Conservation (phyloP, 2,113 vertebrate species). For the Gavialis gangeticus region DNA sequence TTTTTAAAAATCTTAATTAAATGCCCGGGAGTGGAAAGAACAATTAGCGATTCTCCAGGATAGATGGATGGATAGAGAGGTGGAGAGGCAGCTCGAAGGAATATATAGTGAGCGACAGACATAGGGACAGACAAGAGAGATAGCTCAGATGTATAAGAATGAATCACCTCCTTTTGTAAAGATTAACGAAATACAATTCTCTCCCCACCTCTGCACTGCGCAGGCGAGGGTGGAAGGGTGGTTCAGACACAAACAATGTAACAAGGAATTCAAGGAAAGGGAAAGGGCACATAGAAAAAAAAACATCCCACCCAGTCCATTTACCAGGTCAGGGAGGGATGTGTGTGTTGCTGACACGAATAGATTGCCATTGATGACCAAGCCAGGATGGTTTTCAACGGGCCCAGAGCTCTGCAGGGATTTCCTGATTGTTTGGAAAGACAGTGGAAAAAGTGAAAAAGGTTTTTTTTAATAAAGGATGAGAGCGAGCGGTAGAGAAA, state of each 20-base stretch:
- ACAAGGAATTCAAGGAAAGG: not conserved
- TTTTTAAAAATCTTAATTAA: slow-evolving; percentile 16
- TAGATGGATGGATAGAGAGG: not conserved
- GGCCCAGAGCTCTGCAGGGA: not conserved
- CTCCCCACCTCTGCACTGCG: not conserved
- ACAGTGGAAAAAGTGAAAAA: not conserved
- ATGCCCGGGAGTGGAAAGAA: slow-evolving; percentile 16
- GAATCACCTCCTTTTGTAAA: not conserved
- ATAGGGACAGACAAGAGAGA: not conserved
- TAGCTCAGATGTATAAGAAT: not conserved
- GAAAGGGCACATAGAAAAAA: not conserved
- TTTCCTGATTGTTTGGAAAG: not conserved
- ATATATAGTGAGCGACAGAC: no score
- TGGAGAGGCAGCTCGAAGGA: not conserved
- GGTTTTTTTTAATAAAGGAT: not conserved
- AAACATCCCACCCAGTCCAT: not conserved
- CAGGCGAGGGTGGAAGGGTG: not conserved
- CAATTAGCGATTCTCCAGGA: slow-evolving; percentile 20
- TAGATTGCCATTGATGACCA: not conserved
- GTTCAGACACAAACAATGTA: not conserved
- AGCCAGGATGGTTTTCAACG: not conserved
- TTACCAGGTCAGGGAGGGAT: not conserved
- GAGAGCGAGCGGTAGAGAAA: not conserved
- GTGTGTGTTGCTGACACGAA: not conserved
- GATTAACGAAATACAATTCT: not conserved